Conservation (phyloP, 1,140 invertebrate genomes). For the Caenorhabditis remanei region DNA sequence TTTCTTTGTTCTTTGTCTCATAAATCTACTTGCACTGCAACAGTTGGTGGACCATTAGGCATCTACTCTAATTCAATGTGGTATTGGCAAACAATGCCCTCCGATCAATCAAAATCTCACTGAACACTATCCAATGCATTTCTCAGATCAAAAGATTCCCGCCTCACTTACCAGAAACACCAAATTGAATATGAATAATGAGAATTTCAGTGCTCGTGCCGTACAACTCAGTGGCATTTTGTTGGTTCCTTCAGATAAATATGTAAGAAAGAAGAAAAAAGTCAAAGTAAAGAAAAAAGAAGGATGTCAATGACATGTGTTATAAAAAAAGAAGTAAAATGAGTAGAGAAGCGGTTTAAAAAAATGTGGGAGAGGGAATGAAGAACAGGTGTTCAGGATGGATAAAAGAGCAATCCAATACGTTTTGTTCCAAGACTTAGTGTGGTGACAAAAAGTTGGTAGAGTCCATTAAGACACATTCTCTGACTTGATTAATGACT, state of each 20-base stretch:
- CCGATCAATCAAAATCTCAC: conserved; percentile 24
- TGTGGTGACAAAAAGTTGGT: neutral
- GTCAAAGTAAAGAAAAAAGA: neutral
- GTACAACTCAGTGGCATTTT: conserved; percentile 69
- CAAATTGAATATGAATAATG: conserved; percentile 75
- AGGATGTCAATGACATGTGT: conserved; percentile 31
- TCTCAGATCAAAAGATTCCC: neutral
- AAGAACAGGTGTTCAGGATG: conserved; percentile 21
- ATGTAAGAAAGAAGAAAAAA: neutral
- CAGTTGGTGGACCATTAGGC: conserved; percentile 41
- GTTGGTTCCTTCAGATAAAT: neutral
- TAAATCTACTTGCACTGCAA: neutral
- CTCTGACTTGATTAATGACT: no score
- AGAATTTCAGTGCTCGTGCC: conserved; percentile 74
- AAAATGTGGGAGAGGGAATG: conserved; percentile 18
- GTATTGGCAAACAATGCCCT: neutral
- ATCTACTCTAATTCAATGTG: neutral
- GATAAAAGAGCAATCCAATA: conserved; percentile 7
- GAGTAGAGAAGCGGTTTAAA: neutral
- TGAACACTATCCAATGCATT: no score
- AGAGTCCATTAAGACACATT: no score
- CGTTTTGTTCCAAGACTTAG: neutral
- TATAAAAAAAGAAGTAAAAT: conserved; percentile 52
- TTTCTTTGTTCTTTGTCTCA: neutral
- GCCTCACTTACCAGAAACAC: conserved; percentile 73